phyloP scores from a whole-genome alignment of 2,888 invertebrate species.

The Torymus texanus region DNA sequence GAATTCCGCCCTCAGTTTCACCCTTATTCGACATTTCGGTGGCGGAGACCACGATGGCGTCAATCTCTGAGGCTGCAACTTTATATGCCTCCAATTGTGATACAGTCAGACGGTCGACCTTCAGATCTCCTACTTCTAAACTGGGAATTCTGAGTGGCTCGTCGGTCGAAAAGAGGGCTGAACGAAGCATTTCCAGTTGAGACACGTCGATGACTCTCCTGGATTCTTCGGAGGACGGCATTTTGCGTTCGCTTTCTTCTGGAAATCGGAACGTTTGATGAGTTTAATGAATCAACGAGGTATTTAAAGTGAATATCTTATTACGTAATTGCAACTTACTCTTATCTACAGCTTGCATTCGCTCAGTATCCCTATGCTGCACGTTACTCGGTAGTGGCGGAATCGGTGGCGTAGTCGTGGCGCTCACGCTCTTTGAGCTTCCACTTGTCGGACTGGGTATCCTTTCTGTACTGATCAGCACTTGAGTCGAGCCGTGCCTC shows the following conservation, averaged over 20 bases:
- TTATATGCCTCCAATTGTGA: conserved; percentile 87
- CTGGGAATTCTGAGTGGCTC: conserved; percentile 78
- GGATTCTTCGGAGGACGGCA: conserved; percentile 33
- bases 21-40: conserved; percentile 84
- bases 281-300: no score
- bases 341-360: conserved; percentile 19
- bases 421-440: conserved; percentile 31
- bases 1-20: conserved; percentile 82
- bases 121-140: conserved; percentile 84
- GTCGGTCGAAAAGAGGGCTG: conserved; percentile 63
- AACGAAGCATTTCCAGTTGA: conserved; percentile 56
- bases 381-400: conserved; percentile 62
- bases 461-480: conserved; percentile 71
- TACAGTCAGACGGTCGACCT: conserved; percentile 87
- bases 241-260: conserved; percentile 49
- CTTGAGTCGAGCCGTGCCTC: conserved; percentile 68
- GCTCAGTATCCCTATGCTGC: conserved; percentile 39
- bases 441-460: conserved; percentile 66
- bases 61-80: conserved; percentile 88
- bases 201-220: conserved; percentile 29
- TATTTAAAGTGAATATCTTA: no score
- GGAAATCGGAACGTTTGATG: no score
- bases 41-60: conserved; percentile 84
- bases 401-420: conserved; percentile 61
- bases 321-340: conserved; percentile 16